phyloP scores from a whole-genome alignment of 2,888 invertebrate species.

The Synergus japonicus region DNA sequence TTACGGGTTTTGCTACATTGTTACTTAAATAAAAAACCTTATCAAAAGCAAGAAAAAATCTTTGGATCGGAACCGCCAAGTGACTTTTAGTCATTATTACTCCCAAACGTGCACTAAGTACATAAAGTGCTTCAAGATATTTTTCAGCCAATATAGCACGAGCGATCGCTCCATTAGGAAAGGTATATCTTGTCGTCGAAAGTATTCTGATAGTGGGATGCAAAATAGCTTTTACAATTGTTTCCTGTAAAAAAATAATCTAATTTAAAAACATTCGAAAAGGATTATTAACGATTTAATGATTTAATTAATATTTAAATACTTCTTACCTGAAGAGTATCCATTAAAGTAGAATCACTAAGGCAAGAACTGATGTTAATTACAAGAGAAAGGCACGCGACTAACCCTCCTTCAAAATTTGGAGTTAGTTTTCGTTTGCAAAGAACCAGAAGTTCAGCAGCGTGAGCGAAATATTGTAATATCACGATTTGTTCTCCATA shows the following conservation, averaged over 20 bases:
- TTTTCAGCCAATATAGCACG: constrained; percentile 89
- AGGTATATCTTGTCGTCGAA: constrained; percentile 87
- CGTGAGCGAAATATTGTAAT: constrained; percentile 93
- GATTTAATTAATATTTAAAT: not conserved
- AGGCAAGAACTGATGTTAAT: constrained; percentile 90
- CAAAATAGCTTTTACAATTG: constrained; percentile 89
- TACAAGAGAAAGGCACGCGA: constrained; percentile 89
- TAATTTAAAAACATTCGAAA: not conserved
- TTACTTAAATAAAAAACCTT: constrained; percentile 80
- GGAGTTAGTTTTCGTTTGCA: constrained; percentile 89
- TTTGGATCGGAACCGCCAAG: constrained; percentile 83
- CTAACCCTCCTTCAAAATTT: constrained; percentile 92
- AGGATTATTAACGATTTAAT: no score
- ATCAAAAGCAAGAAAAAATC: constrained; percentile 90
- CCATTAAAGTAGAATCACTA: constrained; percentile 91
- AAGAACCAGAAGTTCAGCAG: constrained; percentile 89
- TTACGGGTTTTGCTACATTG: constrained; percentile 50
- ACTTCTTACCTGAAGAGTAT: constrained; percentile 85
- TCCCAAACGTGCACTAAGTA: constrained; percentile 87
- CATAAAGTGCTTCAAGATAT: constrained; percentile 88
- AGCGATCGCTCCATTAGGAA: constrained; percentile 89
- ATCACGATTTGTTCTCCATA: constrained; percentile 94
- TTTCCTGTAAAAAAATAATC: constrained; percentile 83
- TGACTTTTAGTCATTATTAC: constrained; percentile 88
- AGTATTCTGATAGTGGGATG: constrained; percentile 90